Conservation (phyloP, 2,797 vertebrate genomes). For the Sebastes goodei region DNA sequence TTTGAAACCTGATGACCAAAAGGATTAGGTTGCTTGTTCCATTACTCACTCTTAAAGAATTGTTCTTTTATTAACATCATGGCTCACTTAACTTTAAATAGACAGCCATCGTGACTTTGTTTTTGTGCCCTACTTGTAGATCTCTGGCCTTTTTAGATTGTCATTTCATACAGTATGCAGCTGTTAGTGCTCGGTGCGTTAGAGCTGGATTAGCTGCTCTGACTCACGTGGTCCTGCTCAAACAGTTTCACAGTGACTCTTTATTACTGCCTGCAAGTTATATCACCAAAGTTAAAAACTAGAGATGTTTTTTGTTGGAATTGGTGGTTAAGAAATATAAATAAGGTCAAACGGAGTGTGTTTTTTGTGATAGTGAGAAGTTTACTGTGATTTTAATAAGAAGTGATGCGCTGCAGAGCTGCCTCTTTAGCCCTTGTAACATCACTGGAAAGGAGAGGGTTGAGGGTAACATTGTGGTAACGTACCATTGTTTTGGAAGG, state of each 20-base stretch:
- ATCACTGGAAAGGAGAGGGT: background rate
- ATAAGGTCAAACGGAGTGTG: background rate
- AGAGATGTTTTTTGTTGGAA: background rate
- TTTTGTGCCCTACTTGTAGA: background rate
- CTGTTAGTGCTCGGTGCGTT: conserved; percentile 52
- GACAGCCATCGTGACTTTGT: background rate
- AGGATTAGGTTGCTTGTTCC: background rate
- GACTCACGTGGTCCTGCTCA: conserved; percentile 29
- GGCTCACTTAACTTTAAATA: background rate
- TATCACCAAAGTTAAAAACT: background rate
- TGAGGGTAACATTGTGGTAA: background rate
- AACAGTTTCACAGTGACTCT: background rate
- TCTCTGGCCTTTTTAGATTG: background rate
- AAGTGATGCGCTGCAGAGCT: background rate
- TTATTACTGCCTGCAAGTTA: background rate
- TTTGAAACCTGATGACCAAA: background rate
- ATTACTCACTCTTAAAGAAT: background rate
- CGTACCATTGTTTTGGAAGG: background rate
- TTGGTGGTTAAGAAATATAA: background rate
- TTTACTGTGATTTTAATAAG: background rate
- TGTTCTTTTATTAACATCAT: background rate
- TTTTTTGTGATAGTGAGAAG: background rate
- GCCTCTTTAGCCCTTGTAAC: background rate
- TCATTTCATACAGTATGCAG: conserved; percentile 57
- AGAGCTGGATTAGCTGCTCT: conserved; percentile 19